These are phyloP conservation scores for Sesamia inferens DNA, from an alignment of 2,888 invertebrate species.

Conservation along the genomic window DNA sequence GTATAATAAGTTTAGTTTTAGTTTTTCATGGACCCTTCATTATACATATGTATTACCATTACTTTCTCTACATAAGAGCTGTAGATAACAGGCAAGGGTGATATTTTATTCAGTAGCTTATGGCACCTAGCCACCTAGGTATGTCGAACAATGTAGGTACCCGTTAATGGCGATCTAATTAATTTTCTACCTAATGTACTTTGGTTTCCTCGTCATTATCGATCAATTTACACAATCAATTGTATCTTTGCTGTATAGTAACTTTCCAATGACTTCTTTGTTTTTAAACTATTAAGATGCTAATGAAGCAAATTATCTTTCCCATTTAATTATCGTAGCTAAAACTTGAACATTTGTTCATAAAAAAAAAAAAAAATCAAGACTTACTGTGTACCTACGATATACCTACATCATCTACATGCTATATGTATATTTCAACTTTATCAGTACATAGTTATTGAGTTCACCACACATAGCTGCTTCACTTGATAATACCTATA, in stretches of 20 bases:
- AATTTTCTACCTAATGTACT: not conserved
- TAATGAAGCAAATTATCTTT: constrained; percentile 1
- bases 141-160: constrained; percentile 21
- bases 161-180: constrained; percentile 10
- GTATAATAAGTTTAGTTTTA: constrained; percentile 2
- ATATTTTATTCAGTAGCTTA: constrained; percentile 9
- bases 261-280: constrained; percentile 14
- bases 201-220: constrained; percentile 26
- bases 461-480: constrained; percentile 43
- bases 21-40: constrained; percentile 19
- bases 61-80: not conserved
- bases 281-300: constrained; percentile 3
- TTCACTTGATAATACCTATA: constrained; percentile 54
- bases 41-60: not conserved
- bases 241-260: constrained; percentile 6
- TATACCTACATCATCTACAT: constrained; percentile 2
- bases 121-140: too few species aligned
- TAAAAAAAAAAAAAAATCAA: not conserved
- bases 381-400: not conserved
- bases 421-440: constrained; percentile 8
- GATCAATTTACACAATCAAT: constrained; percentile 19
- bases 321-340: not conserved
- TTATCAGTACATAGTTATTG: constrained; percentile 35
- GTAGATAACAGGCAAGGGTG: constrained; percentile 1
- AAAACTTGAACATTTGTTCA: not conserved